A percentile compares a stretch with the other conserved stretches of the same genome.
Conservation (phyloP, 1,140 invertebrate species). For the Drosophila nigrodunni region DNA sequence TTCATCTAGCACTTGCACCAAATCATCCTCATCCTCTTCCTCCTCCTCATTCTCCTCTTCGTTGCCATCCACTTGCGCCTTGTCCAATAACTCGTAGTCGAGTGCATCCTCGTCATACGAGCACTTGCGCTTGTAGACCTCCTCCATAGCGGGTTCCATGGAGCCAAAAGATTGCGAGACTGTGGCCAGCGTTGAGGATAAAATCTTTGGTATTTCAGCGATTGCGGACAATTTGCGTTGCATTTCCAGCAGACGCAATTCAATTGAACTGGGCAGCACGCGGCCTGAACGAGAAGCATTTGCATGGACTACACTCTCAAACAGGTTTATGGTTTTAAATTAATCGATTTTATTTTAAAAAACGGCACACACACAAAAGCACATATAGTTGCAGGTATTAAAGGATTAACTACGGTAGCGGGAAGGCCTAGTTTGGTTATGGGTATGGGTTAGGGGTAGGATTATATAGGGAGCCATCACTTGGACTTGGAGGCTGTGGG, state of each 20-base stretch:
- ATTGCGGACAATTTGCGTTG: slow-evolving; percentile 81
- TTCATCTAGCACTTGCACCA: slow-evolving; percentile 47
- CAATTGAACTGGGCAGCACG: slow-evolving; percentile 65
- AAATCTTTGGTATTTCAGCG: slow-evolving; percentile 80
- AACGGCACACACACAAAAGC: slow-evolving; percentile 29
- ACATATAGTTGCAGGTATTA: slow-evolving; percentile 11
- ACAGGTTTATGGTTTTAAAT: slow-evolving; percentile 21
- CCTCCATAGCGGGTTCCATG: slow-evolving; percentile 36
- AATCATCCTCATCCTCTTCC: slow-evolving; percentile 43
- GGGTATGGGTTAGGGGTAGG: neutral
- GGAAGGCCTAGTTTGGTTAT: neutral
- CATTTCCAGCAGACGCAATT: slow-evolving; percentile 77
- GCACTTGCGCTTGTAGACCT: slow-evolving; percentile 57
- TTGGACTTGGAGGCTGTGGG: slow-evolving; percentile 76
- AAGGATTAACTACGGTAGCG: slow-evolving; percentile 8
- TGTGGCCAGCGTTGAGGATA: slow-evolving; percentile 79
- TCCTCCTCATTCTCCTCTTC: slow-evolving; percentile 7
- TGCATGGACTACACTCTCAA: neutral
- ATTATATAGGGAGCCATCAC: slow-evolving; percentile 36
- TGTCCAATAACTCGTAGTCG: slow-evolving; percentile 67
- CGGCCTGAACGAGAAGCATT: slow-evolving; percentile 46
- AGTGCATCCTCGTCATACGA: slow-evolving; percentile 81
- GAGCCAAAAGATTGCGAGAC: slow-evolving; percentile 79
- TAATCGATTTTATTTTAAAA: slow-evolving; percentile 52
- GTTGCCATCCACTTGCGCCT: slow-evolving; percentile 17